Percentiles rank a stretch among this genome's conserved stretches.
Evolutionary conservation across 2,888 invertebrate species (phyloP).

Genomic region (Rhagonycha lutea): DNA sequence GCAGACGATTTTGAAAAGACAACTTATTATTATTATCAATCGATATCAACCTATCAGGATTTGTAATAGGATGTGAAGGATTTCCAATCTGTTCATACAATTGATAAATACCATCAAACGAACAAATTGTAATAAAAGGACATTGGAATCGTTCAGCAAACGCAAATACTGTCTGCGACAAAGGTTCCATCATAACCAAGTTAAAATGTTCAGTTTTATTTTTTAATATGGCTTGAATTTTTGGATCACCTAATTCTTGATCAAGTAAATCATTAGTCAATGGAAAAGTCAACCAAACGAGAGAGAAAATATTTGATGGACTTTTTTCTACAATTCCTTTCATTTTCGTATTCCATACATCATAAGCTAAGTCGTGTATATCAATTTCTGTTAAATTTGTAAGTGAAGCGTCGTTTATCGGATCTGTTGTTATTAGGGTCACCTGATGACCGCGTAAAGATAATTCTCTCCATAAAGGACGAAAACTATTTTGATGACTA

Average conservation of each 20-base stretch:
- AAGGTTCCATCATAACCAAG: slow-evolving; percentile 46
- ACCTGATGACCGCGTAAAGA: slow-evolving; percentile 57
- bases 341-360: background rate
- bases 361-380: slow-evolving; percentile 43
- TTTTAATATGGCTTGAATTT: slow-evolving; percentile 45
- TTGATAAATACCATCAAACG: slow-evolving; percentile 35
- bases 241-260: slow-evolving; percentile 30
- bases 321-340: background rate
- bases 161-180: slow-evolving; percentile 24
- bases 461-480: slow-evolving; percentile 54
- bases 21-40: slow-evolving; percentile 34
- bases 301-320: background rate
- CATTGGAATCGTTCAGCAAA: slow-evolving; percentile 46
- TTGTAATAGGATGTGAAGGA: slow-evolving; percentile 45
- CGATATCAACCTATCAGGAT: slow-evolving; percentile 43
- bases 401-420: slow-evolving; percentile 49
- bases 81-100: slow-evolving; percentile 46
- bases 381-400: slow-evolving; percentile 54
- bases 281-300: background rate
- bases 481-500: slow-evolving; percentile 58
- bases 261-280: background rate
- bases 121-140: slow-evolving; percentile 44
- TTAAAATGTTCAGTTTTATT: slow-evolving; percentile 44
- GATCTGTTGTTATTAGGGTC: slow-evolving; percentile 54
- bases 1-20: slow-evolving; percentile 42